phyloP scores from a whole-genome alignment of 2,888 invertebrate species.

The Cataglyphis livida region DNA sequence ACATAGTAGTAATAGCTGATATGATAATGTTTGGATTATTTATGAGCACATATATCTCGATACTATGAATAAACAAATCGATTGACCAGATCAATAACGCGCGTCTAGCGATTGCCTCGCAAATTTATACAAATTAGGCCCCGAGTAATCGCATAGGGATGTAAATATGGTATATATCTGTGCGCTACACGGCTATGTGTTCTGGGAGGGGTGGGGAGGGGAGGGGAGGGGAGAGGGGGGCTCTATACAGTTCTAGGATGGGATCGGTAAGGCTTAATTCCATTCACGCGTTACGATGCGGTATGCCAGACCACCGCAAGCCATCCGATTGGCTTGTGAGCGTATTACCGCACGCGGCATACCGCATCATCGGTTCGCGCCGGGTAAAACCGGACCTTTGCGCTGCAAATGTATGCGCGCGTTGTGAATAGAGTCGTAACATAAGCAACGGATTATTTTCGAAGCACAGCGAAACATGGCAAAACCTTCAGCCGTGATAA shows the following conservation, averaged over 20 bases:
- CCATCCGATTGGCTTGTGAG: constrained; percentile 52
- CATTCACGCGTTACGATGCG: constrained; percentile 51
- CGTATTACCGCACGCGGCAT: constrained; percentile 51
- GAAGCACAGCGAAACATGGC: background rate
- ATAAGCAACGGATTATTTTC: constrained; percentile 11
- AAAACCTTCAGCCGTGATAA: background rate
- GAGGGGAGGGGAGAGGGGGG: too few relatives aligned
- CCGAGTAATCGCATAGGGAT: constrained; percentile 19
- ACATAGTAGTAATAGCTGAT: background rate
- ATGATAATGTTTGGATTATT: background rate
- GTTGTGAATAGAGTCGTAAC: background rate
- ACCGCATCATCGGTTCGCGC: constrained; percentile 51
- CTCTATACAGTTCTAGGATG: constrained; percentile 10
- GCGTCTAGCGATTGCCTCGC: background rate
- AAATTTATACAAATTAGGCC: constrained; percentile 37
- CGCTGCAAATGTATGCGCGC: constrained; percentile 20
- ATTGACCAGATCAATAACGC: background rate
- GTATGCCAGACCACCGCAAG: constrained; percentile 45
- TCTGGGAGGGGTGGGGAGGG: too few relatives aligned
- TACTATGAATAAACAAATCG: background rate
- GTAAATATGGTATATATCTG: constrained; percentile 36
- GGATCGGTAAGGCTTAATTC: constrained; percentile 52
- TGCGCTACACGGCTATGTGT: background rate
- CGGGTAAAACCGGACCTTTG: constrained; percentile 41
- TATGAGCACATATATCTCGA: background rate